A percentile compares a stretch with the other conserved stretches of the same genome.
These are phyloP conservation scores for Ochotona princeps DNA, from an alignment of 2,113 vertebrate genomes.

Conservation along the genomic window DNA sequence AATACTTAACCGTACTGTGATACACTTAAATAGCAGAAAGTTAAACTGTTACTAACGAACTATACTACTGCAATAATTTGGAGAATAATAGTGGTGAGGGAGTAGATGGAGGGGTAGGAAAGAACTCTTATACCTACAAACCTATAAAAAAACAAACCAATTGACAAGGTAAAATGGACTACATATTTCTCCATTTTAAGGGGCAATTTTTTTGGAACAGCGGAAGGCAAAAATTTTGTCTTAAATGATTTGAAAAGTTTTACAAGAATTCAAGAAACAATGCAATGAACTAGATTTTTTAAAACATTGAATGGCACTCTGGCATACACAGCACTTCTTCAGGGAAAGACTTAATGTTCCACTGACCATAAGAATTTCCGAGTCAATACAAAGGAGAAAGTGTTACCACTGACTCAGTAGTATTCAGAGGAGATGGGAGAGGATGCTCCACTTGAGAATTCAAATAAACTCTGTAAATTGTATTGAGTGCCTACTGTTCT, in stretches of 20 bases:
- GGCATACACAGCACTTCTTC: not conserved
- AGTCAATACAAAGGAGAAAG: not conserved
- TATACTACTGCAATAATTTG: too few species aligned
- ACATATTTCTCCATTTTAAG: not conserved
- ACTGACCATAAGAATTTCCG: slow-evolving; percentile 15
- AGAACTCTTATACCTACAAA: too few species aligned
- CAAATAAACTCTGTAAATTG: slow-evolving; percentile 16
- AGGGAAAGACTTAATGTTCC: not conserved
- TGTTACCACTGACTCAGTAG: not conserved
- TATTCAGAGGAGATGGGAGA: not conserved
- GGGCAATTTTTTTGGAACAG: not conserved
- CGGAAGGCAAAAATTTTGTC: slow-evolving; percentile 1
- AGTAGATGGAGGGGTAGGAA: too few species aligned
- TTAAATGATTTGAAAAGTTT: slow-evolving; percentile 33
- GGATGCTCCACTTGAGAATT: slow-evolving; percentile 4
- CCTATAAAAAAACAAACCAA: not conserved
- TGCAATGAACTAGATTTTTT: not conserved
- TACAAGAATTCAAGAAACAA: slow-evolving; percentile 25
- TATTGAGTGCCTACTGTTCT: not conserved
- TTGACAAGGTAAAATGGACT: not conserved
- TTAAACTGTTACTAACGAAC: too few species aligned
- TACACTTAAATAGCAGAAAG: too few species aligned
- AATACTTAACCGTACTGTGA: too few species aligned
- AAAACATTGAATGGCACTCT: not conserved
- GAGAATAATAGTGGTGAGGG: too few species aligned